Percentiles rank a stretch among this genome's conserved stretches.
These are phyloP conservation scores for Enteromius fasciolatus DNA, from an alignment of 2,797 vertebrate genomes.

Conservation along the genomic window DNA sequence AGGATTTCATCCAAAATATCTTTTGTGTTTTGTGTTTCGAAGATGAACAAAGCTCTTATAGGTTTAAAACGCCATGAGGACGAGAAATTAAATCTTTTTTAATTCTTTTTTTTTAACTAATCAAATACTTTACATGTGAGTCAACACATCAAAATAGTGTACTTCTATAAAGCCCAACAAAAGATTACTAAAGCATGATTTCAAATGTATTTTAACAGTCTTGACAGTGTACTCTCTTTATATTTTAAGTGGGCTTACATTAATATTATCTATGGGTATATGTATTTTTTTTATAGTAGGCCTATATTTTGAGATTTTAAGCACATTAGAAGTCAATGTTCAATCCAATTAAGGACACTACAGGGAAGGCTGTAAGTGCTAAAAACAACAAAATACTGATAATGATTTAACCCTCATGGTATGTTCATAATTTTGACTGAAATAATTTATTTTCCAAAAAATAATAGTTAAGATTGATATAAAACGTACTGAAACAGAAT, in stretches of 20 bases:
- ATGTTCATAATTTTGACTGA: background rate
- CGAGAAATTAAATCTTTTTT: no score
- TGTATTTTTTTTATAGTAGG: background rate
- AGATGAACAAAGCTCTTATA: background rate
- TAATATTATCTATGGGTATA: background rate
- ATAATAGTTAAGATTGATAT: background rate
- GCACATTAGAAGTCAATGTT: background rate
- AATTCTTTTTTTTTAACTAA: no score
- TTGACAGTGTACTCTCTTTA: background rate
- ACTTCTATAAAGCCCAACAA: background rate
- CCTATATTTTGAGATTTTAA: background rate
- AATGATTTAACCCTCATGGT: background rate
- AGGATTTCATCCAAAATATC: background rate
- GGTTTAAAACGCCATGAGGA: no score
- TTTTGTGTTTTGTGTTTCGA: background rate
- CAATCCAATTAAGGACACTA: background rate
- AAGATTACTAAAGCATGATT: background rate
- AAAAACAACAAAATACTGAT: background rate
- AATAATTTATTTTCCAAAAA: background rate
- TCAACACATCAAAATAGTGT: background rate
- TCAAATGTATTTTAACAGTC: background rate
- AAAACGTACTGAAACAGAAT: background rate
- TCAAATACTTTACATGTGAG: background rate
- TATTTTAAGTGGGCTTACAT: background rate
- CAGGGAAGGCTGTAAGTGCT: background rate